Evolutionary conservation across 2,888 invertebrate species (phyloP).

Genomic region (Punctoribates punctum): DNA sequence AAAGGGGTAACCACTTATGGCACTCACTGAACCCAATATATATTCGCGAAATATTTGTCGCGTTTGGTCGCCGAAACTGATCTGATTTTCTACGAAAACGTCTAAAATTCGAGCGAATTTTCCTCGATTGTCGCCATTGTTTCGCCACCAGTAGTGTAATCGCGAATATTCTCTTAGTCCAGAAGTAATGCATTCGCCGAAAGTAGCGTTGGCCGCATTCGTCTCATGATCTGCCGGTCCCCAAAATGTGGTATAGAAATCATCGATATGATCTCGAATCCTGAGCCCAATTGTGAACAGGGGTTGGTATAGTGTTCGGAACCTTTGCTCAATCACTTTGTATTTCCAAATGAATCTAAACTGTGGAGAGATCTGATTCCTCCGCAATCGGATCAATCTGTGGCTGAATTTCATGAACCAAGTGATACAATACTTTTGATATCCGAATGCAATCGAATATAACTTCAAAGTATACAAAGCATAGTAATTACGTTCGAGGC

Average conservation of each 20-base stretch:
- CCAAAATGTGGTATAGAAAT: not conserved
- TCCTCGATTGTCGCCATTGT: not conserved
- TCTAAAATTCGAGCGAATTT: not conserved
- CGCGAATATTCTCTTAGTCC: not conserved
- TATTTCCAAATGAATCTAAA: not conserved
- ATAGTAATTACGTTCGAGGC: not conserved
- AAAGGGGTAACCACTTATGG: no score
- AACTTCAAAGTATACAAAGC: conserved; percentile 1
- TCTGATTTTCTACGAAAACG: not conserved
- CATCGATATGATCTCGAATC: no score
- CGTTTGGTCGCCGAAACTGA: not conserved
- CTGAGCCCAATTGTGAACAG: no score
- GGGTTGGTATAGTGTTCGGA: not conserved
- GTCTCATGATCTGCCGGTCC: not conserved
- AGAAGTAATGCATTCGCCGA: not conserved
- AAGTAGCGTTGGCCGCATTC: not conserved
- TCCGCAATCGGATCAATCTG: no score
- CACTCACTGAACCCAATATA: not conserved
- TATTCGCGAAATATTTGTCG: not conserved
- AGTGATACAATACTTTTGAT: not conserved
- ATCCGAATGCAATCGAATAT: not conserved
- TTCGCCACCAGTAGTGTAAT: not conserved
- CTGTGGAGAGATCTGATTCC: not conserved
- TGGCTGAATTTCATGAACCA: no score
- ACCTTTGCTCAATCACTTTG: not conserved